phyloP scores from a whole-genome alignment of 1,140 invertebrate species.

The Eurosta solidaginis region DNA sequence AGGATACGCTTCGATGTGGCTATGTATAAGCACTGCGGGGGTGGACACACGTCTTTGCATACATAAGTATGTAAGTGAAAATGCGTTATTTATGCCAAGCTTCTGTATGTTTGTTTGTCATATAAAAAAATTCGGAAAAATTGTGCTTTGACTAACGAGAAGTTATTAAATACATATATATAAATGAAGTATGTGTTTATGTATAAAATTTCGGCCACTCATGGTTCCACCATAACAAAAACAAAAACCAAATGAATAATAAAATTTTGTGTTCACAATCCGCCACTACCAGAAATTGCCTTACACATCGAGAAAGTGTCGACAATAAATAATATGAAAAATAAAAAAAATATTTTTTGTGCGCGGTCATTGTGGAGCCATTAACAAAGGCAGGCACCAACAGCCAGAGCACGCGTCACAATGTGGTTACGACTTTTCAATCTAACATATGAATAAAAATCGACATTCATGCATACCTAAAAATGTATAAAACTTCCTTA shows the following conservation, averaged over 20 bases:
- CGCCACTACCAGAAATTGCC: neutral
- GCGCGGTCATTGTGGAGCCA: conserved; percentile 54
- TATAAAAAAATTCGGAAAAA: too few species aligned
- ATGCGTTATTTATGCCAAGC: too few species aligned
- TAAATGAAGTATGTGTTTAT: too few species aligned
- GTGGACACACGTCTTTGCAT: neutral
- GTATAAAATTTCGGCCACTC: too few species aligned
- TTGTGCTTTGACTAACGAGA: too few species aligned
- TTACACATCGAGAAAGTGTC: neutral
- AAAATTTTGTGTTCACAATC: neutral
- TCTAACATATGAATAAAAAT: neutral
- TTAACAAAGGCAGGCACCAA: conserved; percentile 42
- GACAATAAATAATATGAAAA: conserved; percentile 15
- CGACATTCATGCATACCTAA: neutral
- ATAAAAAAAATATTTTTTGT: conserved; percentile 33
- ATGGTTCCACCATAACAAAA: neutral
- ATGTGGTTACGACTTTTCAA: neutral
- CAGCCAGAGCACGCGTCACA: conserved; percentile 16
- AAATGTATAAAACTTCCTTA: too few species aligned
- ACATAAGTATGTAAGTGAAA: neutral
- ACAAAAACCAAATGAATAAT: neutral
- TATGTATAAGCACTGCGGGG: neutral
- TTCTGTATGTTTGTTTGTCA: too few species aligned
- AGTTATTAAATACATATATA: too few species aligned
- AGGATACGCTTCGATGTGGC: neutral